Base-by-base conservation (phyloP, 1,140 invertebrate species). In the Glossosoma conforme region DNA sequence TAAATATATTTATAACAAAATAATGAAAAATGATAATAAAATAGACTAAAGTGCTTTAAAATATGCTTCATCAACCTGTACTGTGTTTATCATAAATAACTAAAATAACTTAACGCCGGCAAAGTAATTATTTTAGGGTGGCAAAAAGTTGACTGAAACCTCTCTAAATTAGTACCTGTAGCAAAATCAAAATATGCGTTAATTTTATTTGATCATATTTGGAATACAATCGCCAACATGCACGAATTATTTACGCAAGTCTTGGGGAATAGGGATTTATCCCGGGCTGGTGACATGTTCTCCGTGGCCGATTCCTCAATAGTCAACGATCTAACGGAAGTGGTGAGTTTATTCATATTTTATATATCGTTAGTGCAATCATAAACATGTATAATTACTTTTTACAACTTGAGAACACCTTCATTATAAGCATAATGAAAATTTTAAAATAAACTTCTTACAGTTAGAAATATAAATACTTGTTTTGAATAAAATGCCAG, bases 231-330 rank as follows among this genome's bases (percentile, higher is more conserved):
- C 18, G 10, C 8, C 21, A 81, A 68, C 55, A 93, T 94, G 90
- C 89, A 94, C 72, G 86, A 91, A 68, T 72, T 93, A 53, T 89
- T 94, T 63, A 85, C 85, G 60, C 84, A 90, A 78, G 89, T 93
- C 52, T 74, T 94, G 33, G 86, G 80, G 57, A 85, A 89, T 64
- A 82, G 88, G 67, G 91, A 94, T 76, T 74, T 94, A 33, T 93
- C 90, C 15, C 82, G 88, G 65, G 92, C 92, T 57, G 92, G 93
- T 33, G 91, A 95, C 69, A 75, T 96, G 25, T 96, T 96, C 67
- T 87, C 88, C 2, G 80, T 95, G 40, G 78, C 87, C 38, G 90
- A 96, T 75, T 78, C 82, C 54, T 81, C 85, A 43, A 92, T 96
- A 59, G 87, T 91, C 28, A 81, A 86, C 65, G 91, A 93, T 67